A percentile compares a stretch with the other conserved stretches of the same genome.
Evolutionary conservation across 2,888 invertebrate species (phyloP).

Genomic region (Allygus modestus): DNA sequence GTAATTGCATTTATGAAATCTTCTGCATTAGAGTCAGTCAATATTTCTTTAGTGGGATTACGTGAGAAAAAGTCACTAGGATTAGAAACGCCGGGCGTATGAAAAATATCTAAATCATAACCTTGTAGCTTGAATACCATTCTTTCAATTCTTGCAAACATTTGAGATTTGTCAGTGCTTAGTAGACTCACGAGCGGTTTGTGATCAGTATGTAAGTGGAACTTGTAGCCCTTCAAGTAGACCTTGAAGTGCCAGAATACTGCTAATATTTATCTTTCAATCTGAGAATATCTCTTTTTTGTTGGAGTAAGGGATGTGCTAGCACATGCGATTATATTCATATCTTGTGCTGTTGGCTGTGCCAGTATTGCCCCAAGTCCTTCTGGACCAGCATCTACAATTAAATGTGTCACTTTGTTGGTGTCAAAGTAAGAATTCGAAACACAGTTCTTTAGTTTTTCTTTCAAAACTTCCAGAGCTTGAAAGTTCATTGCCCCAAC

Average conservation of each 20-base stretch:
- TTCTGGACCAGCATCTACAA: slow-evolving; percentile 12
- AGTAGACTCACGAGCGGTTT: background rate
- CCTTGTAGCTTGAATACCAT: no score
- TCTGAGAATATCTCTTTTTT: background rate
- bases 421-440: background rate
- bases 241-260: slow-evolving; percentile 6
- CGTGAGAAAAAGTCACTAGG: background rate
- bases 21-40: no score
- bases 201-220: slow-evolving; percentile 24
- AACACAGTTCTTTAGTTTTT: background rate
- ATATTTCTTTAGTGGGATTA: no score
- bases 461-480: background rate
- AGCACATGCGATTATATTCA: background rate
- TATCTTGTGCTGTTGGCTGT: background rate
- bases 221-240: slow-evolving; percentile 37
- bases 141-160: background rate
- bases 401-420: background rate
- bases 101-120: slow-evolving; percentile 29
- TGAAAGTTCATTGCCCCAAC: background rate
- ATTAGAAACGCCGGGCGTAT: slow-evolving; percentile 28
- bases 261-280: slow-evolving; percentile 11
- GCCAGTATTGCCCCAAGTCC: slow-evolving; percentile 13
- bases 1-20: no score
- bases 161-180: background rate
- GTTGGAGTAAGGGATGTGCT: background rate